Evolutionary conservation across 1,140 invertebrate genomes (phyloP), one percentile per base, ranked within the genome.

Genomic region (Tetragnatha versicolor): DNA sequence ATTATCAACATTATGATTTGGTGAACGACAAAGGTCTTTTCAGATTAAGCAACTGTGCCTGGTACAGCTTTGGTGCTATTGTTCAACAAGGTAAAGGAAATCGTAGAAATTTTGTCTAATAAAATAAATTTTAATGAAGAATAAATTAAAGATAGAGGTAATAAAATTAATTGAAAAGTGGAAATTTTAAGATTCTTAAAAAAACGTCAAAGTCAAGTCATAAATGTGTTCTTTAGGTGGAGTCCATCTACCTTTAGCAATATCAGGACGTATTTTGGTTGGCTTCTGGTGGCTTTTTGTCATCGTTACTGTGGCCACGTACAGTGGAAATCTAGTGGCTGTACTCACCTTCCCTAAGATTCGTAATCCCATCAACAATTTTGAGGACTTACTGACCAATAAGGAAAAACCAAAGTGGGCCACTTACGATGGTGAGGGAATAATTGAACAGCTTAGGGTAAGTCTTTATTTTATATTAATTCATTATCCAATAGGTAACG

Each of bases 261-360:
- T 94, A 82, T 95, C 94, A 81, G 93, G 93, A n/a, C 88, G 95
- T n/a, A 83, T 96, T 3, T 87, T 97, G 1, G 90, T 97, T 0
- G 93, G 93, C 0, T 91, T 93, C 4, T 98, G 95, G 95, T 97
- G 95, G 95, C 84, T 98, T 14, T 93, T 95, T 14, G 94, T 95
- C 3, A 89, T 97, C 72, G 92, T 97, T 0, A 88, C 96, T 0
- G 92, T 96, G 0, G 96, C 95, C 2, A 96, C 94, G 0, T 98
- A 97, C 85, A 94, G 93, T 45, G 95, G 95, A 6, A 96, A 94
- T 85, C 88, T 98, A 29, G 94, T 97, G 0, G 95, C 95, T 4
- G 96, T 96, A 84, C 88, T 98, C 9, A 97, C 96, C 0, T 97
- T 97, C 84, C 94, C 95, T 0, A 92, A 92, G 84, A 92, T 94